Percentiles rank a stretch among this genome's conserved stretches.
Evolutionary conservation across 2,888 invertebrate genomes (phyloP).

Genomic region (Zhengitettix transpicula): DNA sequence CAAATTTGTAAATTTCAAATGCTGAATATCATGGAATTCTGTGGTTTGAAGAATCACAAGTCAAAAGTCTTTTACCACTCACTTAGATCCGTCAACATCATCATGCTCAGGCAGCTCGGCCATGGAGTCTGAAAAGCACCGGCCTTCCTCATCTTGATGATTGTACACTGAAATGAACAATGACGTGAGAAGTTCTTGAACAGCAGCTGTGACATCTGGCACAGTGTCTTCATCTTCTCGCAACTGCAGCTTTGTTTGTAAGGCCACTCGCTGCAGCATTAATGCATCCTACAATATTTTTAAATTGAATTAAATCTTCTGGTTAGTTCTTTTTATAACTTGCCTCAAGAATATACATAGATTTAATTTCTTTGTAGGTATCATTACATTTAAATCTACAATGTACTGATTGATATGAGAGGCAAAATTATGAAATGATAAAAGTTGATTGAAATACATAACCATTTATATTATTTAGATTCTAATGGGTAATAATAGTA

Average conservation of each 20-base stretch:
- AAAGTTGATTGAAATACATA: no score
- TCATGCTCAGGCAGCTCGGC: slow-evolving; percentile 84
- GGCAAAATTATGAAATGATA: background rate
- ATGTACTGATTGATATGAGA: background rate
- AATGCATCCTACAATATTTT: slow-evolving; percentile 54
- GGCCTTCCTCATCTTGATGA: slow-evolving; percentile 90
- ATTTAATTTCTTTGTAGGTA: background rate
- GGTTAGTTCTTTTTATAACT: background rate
- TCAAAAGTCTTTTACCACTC: slow-evolving; percentile 15
- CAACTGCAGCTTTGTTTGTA: slow-evolving; percentile 81
- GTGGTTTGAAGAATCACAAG: no score
- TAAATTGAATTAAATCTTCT: no score
- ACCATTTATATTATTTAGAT: no score
- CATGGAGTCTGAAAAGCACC: slow-evolving; percentile 92
- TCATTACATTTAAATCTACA: no score
- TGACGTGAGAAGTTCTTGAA: slow-evolving; percentile 79
- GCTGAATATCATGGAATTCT: no score
- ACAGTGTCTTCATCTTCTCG: slow-evolving; percentile 70
- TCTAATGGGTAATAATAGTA: no score
- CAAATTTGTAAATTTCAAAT: no score
- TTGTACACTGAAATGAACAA: slow-evolving; percentile 89
- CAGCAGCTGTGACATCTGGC: slow-evolving; percentile 75
- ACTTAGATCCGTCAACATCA: slow-evolving; percentile 50
- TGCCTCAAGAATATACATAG: background rate
- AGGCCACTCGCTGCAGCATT: slow-evolving; percentile 74